Evolutionary conservation across 1,140 invertebrate genomes (phyloP), one percentile per base, ranked within the genome.

Genomic region (Solenopsis fugax): DNA sequence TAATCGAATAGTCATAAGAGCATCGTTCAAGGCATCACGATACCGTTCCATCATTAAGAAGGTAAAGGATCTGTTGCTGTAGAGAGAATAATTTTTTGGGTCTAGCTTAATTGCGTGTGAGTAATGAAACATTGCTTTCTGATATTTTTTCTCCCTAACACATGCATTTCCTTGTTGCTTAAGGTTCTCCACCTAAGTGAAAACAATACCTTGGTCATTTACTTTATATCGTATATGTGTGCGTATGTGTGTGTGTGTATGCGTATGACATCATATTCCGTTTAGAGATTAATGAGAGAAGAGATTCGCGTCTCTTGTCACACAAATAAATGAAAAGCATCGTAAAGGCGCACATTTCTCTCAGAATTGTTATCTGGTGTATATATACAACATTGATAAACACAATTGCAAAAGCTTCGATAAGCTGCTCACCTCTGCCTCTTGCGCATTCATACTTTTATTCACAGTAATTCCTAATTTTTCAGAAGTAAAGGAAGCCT

Each of bases 21-120:
- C 98, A 96, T 98, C 98, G 94, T 98, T 96, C 90, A 97, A 94
- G 1, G 98, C 97, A 90, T 97, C 96, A 94, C 97, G 97, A 93
- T 97, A 97, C 92, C 98, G 97, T 87, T 97, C 96, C 88, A 97
- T 94, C 93, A 97, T 97, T 18, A 98, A 94, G 94, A 98, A 98
- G 29, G 97, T 97, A 90, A 97, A 96, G 4, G 97, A 98, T 92
- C 98, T 95, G 93, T 98, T 98, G 92, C 97, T 98, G 93, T 97
- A 97, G 5, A 98, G 93, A 9, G 96, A 95, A 93, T 96, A 96
- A 95, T 98, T 98, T 67, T 95, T 95, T 41, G 96, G 96, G 90
- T 98, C 97, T 80, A 97, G 93, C 95, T 98, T 97, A 91, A 98
- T 97, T 1, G 97, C 98, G n/a, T 97, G 96, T 16, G 97, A 97